These are phyloP conservation scores for Mallotus villosus DNA, from an alignment of 2,797 vertebrate genomes.

Conservation along the genomic window DNA sequence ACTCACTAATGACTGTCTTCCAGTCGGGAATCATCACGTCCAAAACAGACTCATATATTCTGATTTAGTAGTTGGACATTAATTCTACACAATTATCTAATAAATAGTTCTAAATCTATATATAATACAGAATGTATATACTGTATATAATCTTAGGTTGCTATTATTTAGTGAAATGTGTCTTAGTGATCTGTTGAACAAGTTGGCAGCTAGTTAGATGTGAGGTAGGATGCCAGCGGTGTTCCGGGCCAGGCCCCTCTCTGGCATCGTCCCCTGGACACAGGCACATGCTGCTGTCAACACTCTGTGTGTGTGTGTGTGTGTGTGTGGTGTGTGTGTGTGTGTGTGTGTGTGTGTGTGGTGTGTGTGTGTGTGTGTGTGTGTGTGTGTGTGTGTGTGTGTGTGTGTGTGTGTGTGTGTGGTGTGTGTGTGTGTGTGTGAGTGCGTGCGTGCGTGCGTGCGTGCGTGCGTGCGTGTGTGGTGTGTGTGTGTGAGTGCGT, in stretches of 20 bases:
- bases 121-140: too few species aligned
- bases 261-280: neutral
- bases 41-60: constrained; percentile 12
- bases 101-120: neutral
- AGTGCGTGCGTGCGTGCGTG: neutral
- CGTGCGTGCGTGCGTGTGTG: too few species aligned
- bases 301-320: neutral
- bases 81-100: neutral
- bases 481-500: constrained; percentile 4
- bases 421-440: neutral
- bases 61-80: neutral
- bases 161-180: neutral
- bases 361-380: constrained; percentile 1
- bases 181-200: constrained; percentile 7
- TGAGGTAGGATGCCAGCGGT: neutral
- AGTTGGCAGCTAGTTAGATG: neutral
- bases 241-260: neutral
- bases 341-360: too few species aligned
- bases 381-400: neutral
- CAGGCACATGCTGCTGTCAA: constrained; percentile 10
- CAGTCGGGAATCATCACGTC: constrained; percentile 53
- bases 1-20: constrained; percentile 68
- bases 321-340: constrained; percentile 1
- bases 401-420: constrained; percentile 1
- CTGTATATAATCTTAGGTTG: too few species aligned